These are phyloP conservation scores for Lophotis ruficrista DNA, from an alignment of 2,113 vertebrate species.

Conservation along the genomic window DNA sequence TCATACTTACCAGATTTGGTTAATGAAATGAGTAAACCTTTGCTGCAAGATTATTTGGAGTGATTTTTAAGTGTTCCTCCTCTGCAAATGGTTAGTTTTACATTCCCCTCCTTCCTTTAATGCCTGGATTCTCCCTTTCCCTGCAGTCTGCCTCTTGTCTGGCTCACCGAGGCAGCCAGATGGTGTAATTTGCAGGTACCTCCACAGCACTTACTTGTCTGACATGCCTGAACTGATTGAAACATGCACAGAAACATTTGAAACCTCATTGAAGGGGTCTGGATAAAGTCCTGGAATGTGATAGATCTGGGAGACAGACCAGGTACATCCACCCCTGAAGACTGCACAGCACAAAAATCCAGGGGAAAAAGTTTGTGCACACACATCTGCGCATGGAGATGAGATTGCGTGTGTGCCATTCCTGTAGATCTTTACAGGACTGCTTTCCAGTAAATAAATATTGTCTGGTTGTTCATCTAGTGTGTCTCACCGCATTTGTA, in stretches of 20 bases:
- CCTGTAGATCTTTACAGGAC: not conserved
- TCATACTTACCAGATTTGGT: not conserved
- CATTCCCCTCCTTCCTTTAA: not conserved
- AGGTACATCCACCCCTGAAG: not conserved
- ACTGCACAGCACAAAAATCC: not conserved
- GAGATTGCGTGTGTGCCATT: not conserved
- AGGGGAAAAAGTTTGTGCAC: not conserved
- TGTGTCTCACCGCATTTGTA: not conserved
- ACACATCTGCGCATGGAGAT: not conserved
- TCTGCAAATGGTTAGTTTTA: not conserved
- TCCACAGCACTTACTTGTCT: conserved; percentile 54
- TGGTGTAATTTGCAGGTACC: conserved; percentile 67
- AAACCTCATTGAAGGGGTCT: conserved; percentile 46
- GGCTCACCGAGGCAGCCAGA: conserved; percentile 60
- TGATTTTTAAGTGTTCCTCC: not conserved
- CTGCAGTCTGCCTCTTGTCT: conserved; percentile 30
- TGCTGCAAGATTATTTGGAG: not conserved
- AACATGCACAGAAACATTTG: conserved; percentile 49
- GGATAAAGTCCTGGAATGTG: conserved; percentile 56
- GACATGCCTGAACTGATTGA: conserved; percentile 67
- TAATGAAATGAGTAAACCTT: not conserved
- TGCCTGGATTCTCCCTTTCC: conserved; percentile 2
- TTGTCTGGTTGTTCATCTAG: not conserved
- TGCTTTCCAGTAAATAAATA: not conserved
- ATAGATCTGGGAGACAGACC: conserved; percentile 9